Conservation (phyloP, 2,888 invertebrate genomes). For the Cheilosia grossa region DNA sequence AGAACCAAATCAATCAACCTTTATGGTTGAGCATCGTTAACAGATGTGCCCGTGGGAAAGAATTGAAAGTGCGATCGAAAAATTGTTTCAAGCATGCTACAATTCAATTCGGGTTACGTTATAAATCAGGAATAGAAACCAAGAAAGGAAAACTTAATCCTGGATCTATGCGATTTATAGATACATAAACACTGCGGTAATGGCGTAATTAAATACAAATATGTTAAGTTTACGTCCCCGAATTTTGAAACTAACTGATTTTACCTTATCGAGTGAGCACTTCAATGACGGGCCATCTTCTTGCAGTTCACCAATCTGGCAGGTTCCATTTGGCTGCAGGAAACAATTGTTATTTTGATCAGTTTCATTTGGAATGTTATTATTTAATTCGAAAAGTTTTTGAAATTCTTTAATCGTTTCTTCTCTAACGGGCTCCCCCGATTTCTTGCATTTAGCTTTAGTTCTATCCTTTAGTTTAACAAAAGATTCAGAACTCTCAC, state of each 20-base stretch:
- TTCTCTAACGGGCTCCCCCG: background rate
- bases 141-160: too few relatives aligned
- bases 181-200: background rate
- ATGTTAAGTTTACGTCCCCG: background rate
- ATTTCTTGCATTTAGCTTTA: background rate
- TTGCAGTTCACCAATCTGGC: background rate
- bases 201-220: background rate
- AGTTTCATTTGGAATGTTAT: background rate
- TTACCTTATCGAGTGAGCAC: conserved; percentile 43
- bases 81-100: too few relatives aligned
- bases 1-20: too few relatives aligned
- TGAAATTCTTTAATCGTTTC: background rate
- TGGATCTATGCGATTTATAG: too few relatives aligned
- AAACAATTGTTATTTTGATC: conserved; percentile 19
- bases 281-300: conserved; percentile 6
- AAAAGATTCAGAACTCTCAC: background rate
- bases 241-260: background rate
- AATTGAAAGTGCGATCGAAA: too few relatives aligned
- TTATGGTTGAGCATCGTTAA: too few relatives aligned
- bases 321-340: background rate
- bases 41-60: too few relatives aligned
- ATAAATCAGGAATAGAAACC: too few relatives aligned
- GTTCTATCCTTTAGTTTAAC: background rate
- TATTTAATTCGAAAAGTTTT: background rate
- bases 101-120: too few relatives aligned